phyloP scores from a whole-genome alignment of 2,113 vertebrate genomes.

The Psilopsiagon aymara region DNA sequence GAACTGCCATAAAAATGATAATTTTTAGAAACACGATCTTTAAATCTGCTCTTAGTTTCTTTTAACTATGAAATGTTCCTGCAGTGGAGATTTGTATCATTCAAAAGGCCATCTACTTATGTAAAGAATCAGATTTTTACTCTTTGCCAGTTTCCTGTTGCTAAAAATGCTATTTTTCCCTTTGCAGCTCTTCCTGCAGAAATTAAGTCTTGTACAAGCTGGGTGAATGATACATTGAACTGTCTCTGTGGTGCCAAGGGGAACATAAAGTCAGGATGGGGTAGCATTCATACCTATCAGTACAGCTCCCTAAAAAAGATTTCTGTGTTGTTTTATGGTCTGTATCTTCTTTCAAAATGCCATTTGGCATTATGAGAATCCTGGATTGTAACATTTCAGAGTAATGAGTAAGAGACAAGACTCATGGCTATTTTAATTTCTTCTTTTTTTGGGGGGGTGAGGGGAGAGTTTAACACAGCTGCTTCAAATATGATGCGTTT shows the following conservation, averaged over 20 bases:
- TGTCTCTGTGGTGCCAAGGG: neutral
- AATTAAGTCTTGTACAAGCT: neutral
- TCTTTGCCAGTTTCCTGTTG: neutral
- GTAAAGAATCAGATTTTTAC: neutral
- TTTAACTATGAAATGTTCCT: neutral
- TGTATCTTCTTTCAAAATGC: neutral
- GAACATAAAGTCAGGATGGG: neutral
- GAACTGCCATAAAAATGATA: neutral
- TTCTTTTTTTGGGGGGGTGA: fast-evolving
- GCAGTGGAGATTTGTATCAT: neutral
- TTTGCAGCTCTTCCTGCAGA: neutral
- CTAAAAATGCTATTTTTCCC: neutral
- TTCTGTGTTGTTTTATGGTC: neutral
- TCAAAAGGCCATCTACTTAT: neutral
- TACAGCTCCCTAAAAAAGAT: neutral
- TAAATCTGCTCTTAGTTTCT: neutral
- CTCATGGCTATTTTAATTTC: neutral
- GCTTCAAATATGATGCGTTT: neutral
- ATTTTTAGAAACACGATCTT: neutral
- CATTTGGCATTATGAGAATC: neutral
- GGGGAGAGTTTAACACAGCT: neutral
- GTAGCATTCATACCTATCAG: neutral
- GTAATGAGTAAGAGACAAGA: neutral
- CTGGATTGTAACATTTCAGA: neutral
- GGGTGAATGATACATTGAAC: constrained; percentile 13